Evolutionary conservation across 92 coral and sea anemone genomes (phyloP).

Genomic region (Muricea muricata): DNA sequence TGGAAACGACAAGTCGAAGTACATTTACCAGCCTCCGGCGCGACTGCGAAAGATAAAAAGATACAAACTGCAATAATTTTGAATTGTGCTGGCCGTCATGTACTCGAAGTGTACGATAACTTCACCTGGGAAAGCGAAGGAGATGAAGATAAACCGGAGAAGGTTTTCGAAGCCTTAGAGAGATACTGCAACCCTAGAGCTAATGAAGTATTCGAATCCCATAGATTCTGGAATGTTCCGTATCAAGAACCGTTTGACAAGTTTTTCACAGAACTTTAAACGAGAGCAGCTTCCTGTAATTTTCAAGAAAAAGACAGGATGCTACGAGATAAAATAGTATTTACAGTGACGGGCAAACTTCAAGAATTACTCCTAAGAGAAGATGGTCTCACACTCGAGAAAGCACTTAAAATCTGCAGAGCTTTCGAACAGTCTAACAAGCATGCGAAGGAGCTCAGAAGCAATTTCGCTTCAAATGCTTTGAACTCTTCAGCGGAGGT

Average conservation of each 20-base stretch:
- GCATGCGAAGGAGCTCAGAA: constrained; percentile 20
- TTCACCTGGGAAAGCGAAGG: constrained; percentile 34
- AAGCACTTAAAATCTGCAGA: constrained; percentile 14
- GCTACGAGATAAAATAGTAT: constrained; percentile 67
- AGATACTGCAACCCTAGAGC: constrained; percentile 58
- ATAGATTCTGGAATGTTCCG: constrained; percentile 52
- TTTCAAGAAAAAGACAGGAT: constrained; percentile 65
- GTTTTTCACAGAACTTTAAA: constrained; percentile 51
- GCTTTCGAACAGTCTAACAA: too few relatives aligned
- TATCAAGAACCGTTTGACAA: constrained; percentile 59
- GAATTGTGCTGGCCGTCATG: constrained; percentile 65
- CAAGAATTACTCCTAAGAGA: constrained; percentile 56
- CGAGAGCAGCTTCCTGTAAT: constrained; percentile 53
- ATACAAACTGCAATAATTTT: constrained; percentile 58
- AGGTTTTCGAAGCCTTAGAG: constrained; percentile 54
- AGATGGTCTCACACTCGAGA: constrained; percentile 37
- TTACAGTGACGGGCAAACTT: constrained; percentile 56
- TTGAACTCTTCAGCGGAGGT: background rate
- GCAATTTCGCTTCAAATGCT: background rate
- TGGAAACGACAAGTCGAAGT: constrained; percentile 65
- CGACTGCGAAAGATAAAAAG: constrained; percentile 27
- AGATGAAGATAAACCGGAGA: constrained; percentile 54
- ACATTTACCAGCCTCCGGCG: constrained; percentile 52
- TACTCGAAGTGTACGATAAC: constrained; percentile 57
- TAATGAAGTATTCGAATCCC: constrained; percentile 51